phyloP scores from a whole-genome alignment of 2,797 vertebrate genomes.

The Steatocranus sp. region DNA sequence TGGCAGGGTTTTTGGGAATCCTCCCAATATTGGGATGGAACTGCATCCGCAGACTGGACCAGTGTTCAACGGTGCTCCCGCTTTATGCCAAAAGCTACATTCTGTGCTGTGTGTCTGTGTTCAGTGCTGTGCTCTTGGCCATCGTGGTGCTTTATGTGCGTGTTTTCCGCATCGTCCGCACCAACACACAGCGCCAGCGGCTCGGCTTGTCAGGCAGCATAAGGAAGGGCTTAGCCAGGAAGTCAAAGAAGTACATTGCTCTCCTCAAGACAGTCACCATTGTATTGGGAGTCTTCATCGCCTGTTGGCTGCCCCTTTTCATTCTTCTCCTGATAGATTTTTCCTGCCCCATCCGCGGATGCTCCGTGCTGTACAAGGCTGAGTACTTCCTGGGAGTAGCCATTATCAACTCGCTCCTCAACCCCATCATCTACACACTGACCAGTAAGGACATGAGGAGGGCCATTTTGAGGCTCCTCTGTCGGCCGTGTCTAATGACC shows the following conservation, averaged over 20 bases:
- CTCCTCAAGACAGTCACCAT: constrained; percentile 88
- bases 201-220: constrained; percentile 59
- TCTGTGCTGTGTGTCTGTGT: constrained; percentile 82
- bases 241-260: constrained; percentile 81
- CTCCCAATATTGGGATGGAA: constrained; percentile 89
- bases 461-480: constrained; percentile 82
- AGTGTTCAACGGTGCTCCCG: constrained; percentile 85
- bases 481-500: constrained; percentile 72
- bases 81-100: constrained; percentile 88
- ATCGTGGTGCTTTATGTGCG: constrained; percentile 83
- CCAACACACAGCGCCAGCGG: constrained; percentile 73
- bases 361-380: constrained; percentile 78
- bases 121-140: constrained; percentile 76
- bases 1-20: constrained; percentile 78
- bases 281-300: constrained; percentile 85
- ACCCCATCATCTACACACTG: constrained; percentile 90
- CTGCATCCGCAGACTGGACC: constrained; percentile 76
- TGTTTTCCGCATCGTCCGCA: constrained; percentile 84
- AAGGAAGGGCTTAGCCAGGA: constrained; percentile 66
- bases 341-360: constrained; percentile 69
- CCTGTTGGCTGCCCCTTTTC: constrained; percentile 90
- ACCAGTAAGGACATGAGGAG: constrained; percentile 86
- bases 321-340: constrained; percentile 85
- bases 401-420: constrained; percentile 88
- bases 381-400: constrained; percentile 88